Conservation (phyloP, 35 echinoderm and acorn worm genomes). For the Patiria miniata region DNA sequence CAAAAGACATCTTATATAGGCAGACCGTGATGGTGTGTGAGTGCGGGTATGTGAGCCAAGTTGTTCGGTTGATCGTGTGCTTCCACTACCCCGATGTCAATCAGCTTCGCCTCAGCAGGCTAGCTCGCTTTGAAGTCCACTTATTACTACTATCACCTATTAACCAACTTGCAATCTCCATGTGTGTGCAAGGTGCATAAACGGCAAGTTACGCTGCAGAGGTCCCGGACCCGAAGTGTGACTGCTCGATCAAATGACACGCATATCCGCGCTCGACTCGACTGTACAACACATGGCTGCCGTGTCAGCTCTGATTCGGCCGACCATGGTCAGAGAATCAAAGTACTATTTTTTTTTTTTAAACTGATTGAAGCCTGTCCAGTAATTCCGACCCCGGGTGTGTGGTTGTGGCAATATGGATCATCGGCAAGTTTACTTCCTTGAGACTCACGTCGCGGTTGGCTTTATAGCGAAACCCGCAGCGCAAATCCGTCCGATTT, state of each 20-base stretch:
- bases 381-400: constrained; percentile 12
- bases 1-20: constrained; percentile 18
- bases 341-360: neutral
- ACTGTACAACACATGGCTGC: constrained; percentile 1
- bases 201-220: neutral
- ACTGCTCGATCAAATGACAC: constrained; percentile 1
- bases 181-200: constrained; percentile 13
- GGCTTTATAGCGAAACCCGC: neutral
- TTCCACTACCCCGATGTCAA: neutral
- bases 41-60: neutral
- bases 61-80: too few relatives aligned
- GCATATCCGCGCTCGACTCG: constrained; percentile 1
- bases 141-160: constrained; percentile 5
- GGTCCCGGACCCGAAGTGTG: neutral
- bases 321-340: neutral
- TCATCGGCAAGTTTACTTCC: neutral
- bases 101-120: neutral
- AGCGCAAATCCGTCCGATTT: constrained; percentile 10
- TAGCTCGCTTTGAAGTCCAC: constrained; percentile 14
- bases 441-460: constrained; percentile 10
- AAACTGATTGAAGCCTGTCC: constrained; percentile 20
- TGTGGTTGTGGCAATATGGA: neutral
- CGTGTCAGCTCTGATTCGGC: constrained; percentile 2
- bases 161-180: constrained; percentile 21
- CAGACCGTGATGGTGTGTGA: neutral